Percentiles rank a stretch among this genome's conserved stretches.
phyloP scores from a whole-genome alignment of 53 echinoderm and acorn worm genomes.

The Paracentrotus lividus region DNA sequence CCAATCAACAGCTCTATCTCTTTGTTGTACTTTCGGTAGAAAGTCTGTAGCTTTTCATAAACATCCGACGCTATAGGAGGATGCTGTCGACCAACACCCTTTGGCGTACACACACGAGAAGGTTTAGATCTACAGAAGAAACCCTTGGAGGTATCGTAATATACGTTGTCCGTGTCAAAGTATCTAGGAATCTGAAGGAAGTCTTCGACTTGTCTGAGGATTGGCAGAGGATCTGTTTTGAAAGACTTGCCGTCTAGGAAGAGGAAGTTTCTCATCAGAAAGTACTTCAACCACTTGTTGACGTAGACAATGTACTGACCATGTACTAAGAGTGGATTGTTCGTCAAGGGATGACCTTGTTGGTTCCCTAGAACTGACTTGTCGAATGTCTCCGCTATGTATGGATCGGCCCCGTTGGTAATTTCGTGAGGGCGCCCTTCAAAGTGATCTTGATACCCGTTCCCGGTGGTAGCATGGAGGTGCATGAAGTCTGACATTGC shows the following conservation, averaged over 20 bases:
- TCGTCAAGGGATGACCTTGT: neutral
- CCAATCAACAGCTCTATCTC: neutral
- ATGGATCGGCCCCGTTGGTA: neutral
- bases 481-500: conserved; percentile 89
- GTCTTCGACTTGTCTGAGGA: neutral
- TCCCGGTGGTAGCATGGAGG: neutral
- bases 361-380: neutral
- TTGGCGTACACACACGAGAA: neutral
- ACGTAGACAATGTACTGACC: neutral
- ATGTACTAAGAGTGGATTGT: neutral
- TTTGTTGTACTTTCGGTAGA: neutral
- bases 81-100: neutral
- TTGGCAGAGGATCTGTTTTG: neutral
- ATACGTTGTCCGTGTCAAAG: neutral
- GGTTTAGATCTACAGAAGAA: neutral
- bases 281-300: neutral
- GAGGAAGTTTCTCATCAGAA: neutral
- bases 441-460: neutral
- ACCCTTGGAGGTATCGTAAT: neutral
- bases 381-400: neutral
- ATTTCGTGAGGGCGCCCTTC: neutral
- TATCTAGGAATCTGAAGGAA: neutral
- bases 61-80: neutral
- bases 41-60: neutral
- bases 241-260: neutral